Evolutionary conservation across 1,140 invertebrate species (phyloP), one percentile per base, ranked within the genome.

Genomic region (Periplaneta americana): DNA sequence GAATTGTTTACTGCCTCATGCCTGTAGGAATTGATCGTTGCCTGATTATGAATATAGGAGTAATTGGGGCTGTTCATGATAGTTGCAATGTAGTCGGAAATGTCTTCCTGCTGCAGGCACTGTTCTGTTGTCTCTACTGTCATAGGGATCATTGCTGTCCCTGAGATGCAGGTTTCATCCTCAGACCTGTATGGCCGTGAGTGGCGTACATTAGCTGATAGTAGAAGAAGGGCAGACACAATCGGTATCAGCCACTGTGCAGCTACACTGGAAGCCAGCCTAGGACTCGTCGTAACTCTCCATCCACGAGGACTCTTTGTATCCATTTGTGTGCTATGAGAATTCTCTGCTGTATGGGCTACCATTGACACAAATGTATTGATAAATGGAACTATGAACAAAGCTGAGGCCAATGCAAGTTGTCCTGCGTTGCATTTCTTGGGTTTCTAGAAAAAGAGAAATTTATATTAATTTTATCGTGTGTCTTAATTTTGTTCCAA

Each of bases 221-320:
- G 77, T 13, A 78, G 77, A 31, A 32, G 28, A 11, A 78, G 77
- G 11, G 77, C 39, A 35, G 77, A 36, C 28, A 37, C 22, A n/a
- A 34, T 48, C 31, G 77, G 77, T 37, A 37, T 48, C n/a, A 34
- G 35, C 77, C 77, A 78, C 77, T 78, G 77, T 36, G 34, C 77
- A 8, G 39, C 35, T 13, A 78, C 28, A 17, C 77, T 48, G 15
- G 33, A 37, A 17, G n/a, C 13, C 9, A 78, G 3, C 28, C 77
- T 78, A 13, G 28, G n/a, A 17, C 22, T 36, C 15, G 35, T 37
- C 28, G 2, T 13, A 31, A 0, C 22, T 66, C 48, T 66, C 48
- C 48, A 28, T 66, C 48, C 48, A 28, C 10, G 22, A 66, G n/a
- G 48, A 28, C 33, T 34, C 4, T 78, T 39, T 31, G 22, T 33